Evolutionary conservation across 1,140 invertebrate genomes (phyloP).

Genomic region (Drosophila punjabiensis): DNA sequence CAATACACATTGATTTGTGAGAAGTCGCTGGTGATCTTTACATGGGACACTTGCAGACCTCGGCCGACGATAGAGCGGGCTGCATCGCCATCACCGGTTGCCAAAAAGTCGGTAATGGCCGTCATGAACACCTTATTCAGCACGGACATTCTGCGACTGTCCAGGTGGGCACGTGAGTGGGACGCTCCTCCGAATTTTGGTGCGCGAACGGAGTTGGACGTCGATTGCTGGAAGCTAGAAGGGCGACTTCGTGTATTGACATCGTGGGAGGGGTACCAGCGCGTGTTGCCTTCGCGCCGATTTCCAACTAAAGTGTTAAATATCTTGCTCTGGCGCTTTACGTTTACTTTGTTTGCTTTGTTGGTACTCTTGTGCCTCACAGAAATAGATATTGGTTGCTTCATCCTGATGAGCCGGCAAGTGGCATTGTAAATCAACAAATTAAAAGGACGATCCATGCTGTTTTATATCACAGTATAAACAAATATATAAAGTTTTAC

Average conservation of each 20-base stretch:
- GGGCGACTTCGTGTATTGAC: constrained; percentile 13
- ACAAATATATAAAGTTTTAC: neutral
- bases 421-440: neutral
- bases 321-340: constrained; percentile 65
- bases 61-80: constrained; percentile 87
- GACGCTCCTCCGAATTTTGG: constrained; percentile 54
- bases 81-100: constrained; percentile 87
- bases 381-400: neutral
- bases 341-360: constrained; percentile 11
- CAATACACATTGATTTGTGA: constrained; percentile 89
- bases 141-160: constrained; percentile 87
- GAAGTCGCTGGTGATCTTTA: constrained; percentile 89
- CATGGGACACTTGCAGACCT: constrained; percentile 89
- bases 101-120: constrained; percentile 90
- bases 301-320: constrained; percentile 70
- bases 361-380: constrained; percentile 29
- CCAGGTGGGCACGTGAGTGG: constrained; percentile 77
- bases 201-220: constrained; percentile 38
- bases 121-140: constrained; percentile 93
- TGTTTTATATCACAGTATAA: too few relatives aligned
- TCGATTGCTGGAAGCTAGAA: constrained; percentile 29
- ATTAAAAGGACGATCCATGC: constrained; percentile 3
- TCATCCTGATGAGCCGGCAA: neutral
- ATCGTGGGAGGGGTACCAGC: constrained; percentile 62
- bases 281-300: constrained; percentile 61